Percentiles rank a stretch among this genome's conserved stretches.
Evolutionary conservation across 2,797 vertebrate species (phyloP).

Genomic region (Liasis olivaceus): DNA sequence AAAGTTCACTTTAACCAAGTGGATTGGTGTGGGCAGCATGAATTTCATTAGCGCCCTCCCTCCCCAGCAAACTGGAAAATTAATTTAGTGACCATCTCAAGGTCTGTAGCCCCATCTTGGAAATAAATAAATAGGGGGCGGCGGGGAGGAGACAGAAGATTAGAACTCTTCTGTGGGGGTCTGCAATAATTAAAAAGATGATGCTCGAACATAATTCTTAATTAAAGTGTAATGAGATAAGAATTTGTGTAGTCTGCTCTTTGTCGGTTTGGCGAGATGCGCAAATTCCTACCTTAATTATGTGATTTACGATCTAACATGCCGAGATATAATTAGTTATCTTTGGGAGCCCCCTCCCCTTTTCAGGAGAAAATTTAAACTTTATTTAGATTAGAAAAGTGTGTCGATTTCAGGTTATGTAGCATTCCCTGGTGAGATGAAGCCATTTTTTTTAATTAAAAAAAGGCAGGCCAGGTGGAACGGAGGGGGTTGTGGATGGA

Average conservation of each 20-base stretch:
- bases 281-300: slow-evolving; percentile 74
- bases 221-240: slow-evolving; percentile 91
- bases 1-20: slow-evolving; percentile 65
- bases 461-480: neutral
- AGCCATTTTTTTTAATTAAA: neutral
- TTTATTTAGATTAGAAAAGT: slow-evolving; percentile 58
- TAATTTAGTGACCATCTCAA: slow-evolving; percentile 69
- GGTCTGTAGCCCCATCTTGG: slow-evolving; percentile 46
- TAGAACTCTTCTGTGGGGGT: slow-evolving; percentile 81
- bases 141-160: slow-evolving; percentile 39
- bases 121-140: neutral
- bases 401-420: neutral
- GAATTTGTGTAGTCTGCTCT: slow-evolving; percentile 76
- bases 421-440: slow-evolving; percentile 13
- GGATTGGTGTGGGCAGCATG: slow-evolving; percentile 52
- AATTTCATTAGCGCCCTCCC: slow-evolving; percentile 67
- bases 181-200: slow-evolving; percentile 84
- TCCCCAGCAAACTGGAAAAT: slow-evolving; percentile 60
- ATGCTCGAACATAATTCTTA: slow-evolving; percentile 88
- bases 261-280: slow-evolving; percentile 67
- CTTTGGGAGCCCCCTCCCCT: neutral
- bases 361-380: slow-evolving; percentile 50
- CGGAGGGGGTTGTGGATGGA: neutral
- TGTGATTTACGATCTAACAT: slow-evolving; percentile 82
- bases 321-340: slow-evolving; percentile 77